Percentiles rank a stretch among this genome's conserved stretches.
Evolutionary conservation across 2,888 invertebrate genomes (phyloP).

Genomic region (Isotomurus palustris): DNA sequence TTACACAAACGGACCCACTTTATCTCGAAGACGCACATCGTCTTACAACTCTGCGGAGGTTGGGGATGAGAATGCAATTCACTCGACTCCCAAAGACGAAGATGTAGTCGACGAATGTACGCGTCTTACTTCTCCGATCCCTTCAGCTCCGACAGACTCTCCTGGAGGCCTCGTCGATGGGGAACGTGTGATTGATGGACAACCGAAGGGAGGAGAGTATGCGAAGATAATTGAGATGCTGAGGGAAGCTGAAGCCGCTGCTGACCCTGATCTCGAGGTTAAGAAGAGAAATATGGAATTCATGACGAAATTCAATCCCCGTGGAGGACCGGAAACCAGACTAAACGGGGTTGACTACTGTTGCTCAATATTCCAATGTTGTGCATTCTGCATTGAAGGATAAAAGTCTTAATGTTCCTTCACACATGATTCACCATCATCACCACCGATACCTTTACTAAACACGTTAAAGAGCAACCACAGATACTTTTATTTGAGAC

Average conservation of each 20-base stretch:
- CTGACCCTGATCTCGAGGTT: slow-evolving; percentile 1
- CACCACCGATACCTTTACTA: too few species aligned
- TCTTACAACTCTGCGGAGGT: too few species aligned
- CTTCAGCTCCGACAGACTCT: neutral
- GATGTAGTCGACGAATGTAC: slow-evolving; percentile 1
- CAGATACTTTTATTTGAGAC: too few species aligned
- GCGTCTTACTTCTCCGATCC: neutral
- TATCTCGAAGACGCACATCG: too few species aligned
- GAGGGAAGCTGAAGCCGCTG: slow-evolving; percentile 1
- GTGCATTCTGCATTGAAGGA: slow-evolving; percentile 6
- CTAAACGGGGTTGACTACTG: slow-evolving; percentile 4
- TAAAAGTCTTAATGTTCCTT: too few species aligned
- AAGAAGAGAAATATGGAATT: slow-evolving; percentile 6
- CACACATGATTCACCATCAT: too few species aligned
- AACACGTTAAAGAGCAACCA: too few species aligned
- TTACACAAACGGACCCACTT: too few species aligned
- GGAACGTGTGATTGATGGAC: neutral
- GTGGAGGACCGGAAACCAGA: neutral
- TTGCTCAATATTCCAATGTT: slow-evolving; percentile 4
- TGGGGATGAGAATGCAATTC: too few species aligned
- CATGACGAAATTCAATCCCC: slow-evolving; percentile 5
- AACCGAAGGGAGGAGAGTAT: slow-evolving; percentile 7
- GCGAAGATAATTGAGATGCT: slow-evolving; percentile 6
- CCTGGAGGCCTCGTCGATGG: neutral
- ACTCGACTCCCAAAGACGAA: neutral